Evolutionary conservation across 2,797 vertebrate genomes (phyloP), one percentile per base, ranked within the genome.

Genomic region (Antrozous pallidus): DNA sequence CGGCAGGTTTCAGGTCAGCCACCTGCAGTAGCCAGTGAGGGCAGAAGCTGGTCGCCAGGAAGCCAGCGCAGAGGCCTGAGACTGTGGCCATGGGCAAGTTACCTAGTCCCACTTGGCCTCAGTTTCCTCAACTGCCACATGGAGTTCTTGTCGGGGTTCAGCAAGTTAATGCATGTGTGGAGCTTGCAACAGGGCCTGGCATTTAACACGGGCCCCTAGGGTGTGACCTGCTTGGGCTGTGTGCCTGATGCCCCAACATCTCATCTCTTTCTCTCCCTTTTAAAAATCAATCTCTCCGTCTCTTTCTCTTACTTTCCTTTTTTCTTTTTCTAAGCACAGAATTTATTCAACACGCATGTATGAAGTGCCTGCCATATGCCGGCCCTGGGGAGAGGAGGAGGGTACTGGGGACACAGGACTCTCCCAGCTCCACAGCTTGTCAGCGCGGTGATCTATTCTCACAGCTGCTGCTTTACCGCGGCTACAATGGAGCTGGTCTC

Each of bases 281-380:
- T 75, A 4, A 63, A 79, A 80, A 38, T 67, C 74, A 20, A 8
- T 90, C 45, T 4, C 36, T 51, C 20, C 20, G 0, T 88, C 61
- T 58, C 26, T 51, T 26, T 75, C 51, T 33, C 51, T 45, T 11
- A 7, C 65, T 89, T 61, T 54, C 40, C 33, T 80, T 18, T 31
- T 24, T 67, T 42, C 20, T 51, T 88, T 67, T 49, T 28, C 56
- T 51, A 81, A 81, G 78, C 83, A 69, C 40, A 33, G 36, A 74
- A 69, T 69, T 85, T 31, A 71, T 67, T 69, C 69, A 91, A 3
- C 31, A 58, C 26, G 36, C 33, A 31, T 47, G 45, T n/a, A 20
- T 63, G n/a, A 78, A 49, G 42, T 24, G 17, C 58, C 70, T 80
- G 36, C 11, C 56, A 16, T 7, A 22, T 75, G 51, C 26, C 49